phyloP scores from a whole-genome alignment of 1,140 invertebrate species.

The Chironomus tepperi region DNA sequence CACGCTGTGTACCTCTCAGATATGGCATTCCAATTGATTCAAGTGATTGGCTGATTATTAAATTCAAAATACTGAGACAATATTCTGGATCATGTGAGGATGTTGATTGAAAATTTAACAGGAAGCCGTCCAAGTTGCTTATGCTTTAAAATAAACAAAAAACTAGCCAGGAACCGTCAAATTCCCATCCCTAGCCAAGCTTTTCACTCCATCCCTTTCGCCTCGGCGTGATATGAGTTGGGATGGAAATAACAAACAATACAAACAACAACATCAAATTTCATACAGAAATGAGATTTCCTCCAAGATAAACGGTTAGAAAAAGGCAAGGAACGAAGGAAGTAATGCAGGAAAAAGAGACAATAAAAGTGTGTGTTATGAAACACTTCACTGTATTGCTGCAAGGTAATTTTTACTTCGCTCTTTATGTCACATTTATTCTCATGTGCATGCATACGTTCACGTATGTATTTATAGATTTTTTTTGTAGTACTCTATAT shows the following conservation, averaged over 20 bases:
- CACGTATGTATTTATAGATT: too few species aligned
- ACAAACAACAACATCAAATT: background rate
- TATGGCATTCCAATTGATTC: too few species aligned
- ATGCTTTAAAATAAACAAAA: too few species aligned
- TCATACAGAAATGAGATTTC: background rate
- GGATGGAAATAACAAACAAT: background rate
- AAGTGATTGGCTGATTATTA: too few species aligned
- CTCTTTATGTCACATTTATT: background rate
- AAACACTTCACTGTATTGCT: background rate
- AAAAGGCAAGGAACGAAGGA: background rate
- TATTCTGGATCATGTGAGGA: too few species aligned
- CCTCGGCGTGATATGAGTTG: background rate
- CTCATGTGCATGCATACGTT: background rate
- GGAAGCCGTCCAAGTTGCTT: too few species aligned
- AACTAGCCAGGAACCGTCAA: too few species aligned
- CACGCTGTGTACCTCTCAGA: too few species aligned
- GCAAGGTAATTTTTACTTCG: background rate
- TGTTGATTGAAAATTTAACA: too few species aligned
- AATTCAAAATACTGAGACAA: too few species aligned
- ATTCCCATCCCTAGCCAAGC: background rate
- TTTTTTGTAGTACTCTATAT: too few species aligned
- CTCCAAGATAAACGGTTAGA: background rate
- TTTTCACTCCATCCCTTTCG: background rate
- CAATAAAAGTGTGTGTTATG: constrained; percentile 3
- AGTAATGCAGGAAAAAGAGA: background rate